Evolutionary conservation across 2,113 vertebrate species (phyloP).

Genomic region (Psephotus haematonotus): DNA sequence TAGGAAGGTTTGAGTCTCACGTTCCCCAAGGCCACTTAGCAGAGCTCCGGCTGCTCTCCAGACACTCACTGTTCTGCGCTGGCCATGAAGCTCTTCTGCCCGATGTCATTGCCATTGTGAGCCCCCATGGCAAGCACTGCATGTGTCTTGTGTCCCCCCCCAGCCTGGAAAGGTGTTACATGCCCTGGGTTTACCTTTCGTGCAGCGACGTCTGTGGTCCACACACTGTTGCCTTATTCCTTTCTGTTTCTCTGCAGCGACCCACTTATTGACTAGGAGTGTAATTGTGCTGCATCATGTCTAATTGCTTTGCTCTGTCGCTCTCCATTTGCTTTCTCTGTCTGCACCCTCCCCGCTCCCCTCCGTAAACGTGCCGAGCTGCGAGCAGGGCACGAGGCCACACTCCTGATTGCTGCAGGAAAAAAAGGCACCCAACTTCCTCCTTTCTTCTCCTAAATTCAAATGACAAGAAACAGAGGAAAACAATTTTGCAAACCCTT

Average conservation of each 20-base stretch:
- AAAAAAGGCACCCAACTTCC: conserved; percentile 35
- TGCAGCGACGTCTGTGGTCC: not conserved
- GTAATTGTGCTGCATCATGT: conserved; percentile 34
- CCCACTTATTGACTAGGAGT: not conserved
- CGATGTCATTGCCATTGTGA: not conserved
- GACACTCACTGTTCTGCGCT: not conserved
- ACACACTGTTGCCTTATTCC: accelerated
- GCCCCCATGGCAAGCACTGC: not conserved
- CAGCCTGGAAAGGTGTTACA: not conserved
- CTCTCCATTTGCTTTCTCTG: conserved; percentile 19
- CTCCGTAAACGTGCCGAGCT: not conserved
- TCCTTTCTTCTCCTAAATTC: conserved; percentile 66
- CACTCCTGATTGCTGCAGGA: not conserved
- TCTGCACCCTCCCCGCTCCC: not conserved
- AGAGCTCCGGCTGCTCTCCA: not conserved
- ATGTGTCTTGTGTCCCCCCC: not conserved
- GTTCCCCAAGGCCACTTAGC: not conserved
- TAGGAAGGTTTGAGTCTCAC: not conserved
- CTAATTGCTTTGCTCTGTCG: conserved; percentile 40
- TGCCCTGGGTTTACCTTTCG: not conserved
- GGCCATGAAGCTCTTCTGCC: not conserved
- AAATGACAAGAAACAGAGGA: conserved; percentile 69
- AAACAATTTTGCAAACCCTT: conserved; percentile 64
- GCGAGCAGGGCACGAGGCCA: not conserved
- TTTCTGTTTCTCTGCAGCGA: conserved; percentile 1